phyloP scores from a whole-genome alignment of 35 echinoderm and acorn worm species.

The Diadema setosum region DNA sequence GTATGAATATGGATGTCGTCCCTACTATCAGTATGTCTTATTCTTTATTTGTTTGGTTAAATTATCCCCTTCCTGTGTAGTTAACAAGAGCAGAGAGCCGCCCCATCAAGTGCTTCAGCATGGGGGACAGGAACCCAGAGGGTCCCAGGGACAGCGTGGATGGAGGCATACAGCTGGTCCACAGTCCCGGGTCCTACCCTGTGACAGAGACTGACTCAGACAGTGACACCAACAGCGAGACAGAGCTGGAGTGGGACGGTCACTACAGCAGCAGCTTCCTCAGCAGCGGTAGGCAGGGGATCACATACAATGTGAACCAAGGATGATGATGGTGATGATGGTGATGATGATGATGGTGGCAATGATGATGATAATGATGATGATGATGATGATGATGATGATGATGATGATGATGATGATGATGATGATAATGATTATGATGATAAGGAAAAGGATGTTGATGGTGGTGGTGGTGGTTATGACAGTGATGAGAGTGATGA shows the following conservation, averaged over 20 bases:
- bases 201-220: conserved; percentile 93
- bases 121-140: conserved; percentile 25
- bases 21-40: too few species aligned
- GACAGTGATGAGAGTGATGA: background rate
- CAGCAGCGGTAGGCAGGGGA: conserved; percentile 98
- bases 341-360: background rate
- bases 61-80: too few species aligned
- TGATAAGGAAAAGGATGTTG: background rate
- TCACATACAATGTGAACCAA: too few species aligned
- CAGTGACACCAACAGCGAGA: conserved; percentile 78
- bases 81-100: conserved; percentile 70
- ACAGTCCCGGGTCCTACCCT: conserved; percentile 53
- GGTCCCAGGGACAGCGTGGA: conserved; percentile 52
- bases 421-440: background rate
- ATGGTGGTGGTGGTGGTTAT: background rate
- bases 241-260: conserved; percentile 95
- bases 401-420: background rate
- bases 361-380: background rate
- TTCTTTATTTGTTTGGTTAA: too few species aligned
- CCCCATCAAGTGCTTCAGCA: conserved; percentile 77
- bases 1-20: too few species aligned
- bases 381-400: background rate
- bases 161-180: conserved; percentile 18
- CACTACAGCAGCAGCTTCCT: conserved; percentile 98
- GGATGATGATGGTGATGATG: background rate